Conservation (phyloP, 2,888 invertebrate genomes). For the Nebria brevicollis region DNA sequence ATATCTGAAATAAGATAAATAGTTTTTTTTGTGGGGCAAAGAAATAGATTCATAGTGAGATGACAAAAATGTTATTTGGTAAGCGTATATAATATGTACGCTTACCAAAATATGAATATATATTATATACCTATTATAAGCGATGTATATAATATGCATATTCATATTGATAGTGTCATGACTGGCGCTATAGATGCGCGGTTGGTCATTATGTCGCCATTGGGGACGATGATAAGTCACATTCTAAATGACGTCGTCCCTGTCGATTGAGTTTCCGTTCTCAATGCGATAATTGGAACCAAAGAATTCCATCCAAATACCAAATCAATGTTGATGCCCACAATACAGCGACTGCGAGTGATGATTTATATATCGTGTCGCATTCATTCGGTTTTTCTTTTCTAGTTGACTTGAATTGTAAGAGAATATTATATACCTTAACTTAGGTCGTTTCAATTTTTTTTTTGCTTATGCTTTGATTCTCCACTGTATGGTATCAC, state of each 20-base stretch:
- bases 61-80: background rate
- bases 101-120: constrained; percentile 1
- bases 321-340: background rate
- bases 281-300: constrained; percentile 55
- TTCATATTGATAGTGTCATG: constrained; percentile 47
- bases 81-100: background rate
- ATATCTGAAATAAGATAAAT: no score
- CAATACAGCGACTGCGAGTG: background rate
- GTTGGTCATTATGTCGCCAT: constrained; percentile 55
- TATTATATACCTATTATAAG: background rate
- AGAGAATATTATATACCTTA: background rate
- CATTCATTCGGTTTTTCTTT: background rate
- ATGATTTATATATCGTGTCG: constrained; percentile 1
- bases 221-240: constrained; percentile 56
- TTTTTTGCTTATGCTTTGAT: background rate
- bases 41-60: background rate
- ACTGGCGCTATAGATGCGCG: constrained; percentile 50
- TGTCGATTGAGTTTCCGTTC: constrained; percentile 1
- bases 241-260: background rate
- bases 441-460: background rate
- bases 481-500: background rate
- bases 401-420: background rate
- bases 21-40: background rate
- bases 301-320: constrained; percentile 49
- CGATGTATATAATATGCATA: background rate